Percentiles rank a stretch among this genome's conserved stretches.
Conservation (phyloP, 1,140 invertebrate species). For the Drosophila setifemur region DNA sequence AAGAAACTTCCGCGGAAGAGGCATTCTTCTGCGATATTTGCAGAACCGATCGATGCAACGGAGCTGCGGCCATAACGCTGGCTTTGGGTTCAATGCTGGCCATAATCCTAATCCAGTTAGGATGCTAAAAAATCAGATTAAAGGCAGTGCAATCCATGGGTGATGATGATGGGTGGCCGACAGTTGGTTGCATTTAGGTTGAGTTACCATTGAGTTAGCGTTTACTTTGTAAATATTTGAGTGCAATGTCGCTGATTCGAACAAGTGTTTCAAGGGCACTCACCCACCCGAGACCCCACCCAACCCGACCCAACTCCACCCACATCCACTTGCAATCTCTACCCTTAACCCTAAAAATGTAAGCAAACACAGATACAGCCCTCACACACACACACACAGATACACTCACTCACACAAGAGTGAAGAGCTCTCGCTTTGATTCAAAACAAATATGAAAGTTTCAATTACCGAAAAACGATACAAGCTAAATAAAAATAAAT, state of each 20-base stretch:
- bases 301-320: background rate
- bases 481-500: too few relatives aligned
- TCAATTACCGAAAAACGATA: slow-evolving; percentile 28
- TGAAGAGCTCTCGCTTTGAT: slow-evolving; percentile 36
- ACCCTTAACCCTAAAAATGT: slow-evolving; percentile 44
- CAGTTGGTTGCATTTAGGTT: slow-evolving; percentile 75
- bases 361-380: slow-evolving; percentile 41
- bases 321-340: background rate
- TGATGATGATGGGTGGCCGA: slow-evolving; percentile 15
- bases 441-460: slow-evolving; percentile 40
- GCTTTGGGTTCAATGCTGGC: slow-evolving; percentile 8
- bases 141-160: background rate
- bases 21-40: slow-evolving; percentile 75
- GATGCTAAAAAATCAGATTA: slow-evolving; percentile 36
- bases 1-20: slow-evolving; percentile 27
- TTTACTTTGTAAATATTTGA: slow-evolving; percentile 80
- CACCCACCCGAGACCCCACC: background rate
- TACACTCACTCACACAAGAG: slow-evolving; percentile 3
- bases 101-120: slow-evolving; percentile 12
- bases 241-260: slow-evolving; percentile 34
- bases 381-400: background rate
- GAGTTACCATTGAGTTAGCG: slow-evolving; percentile 60
- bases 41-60: slow-evolving; percentile 64
- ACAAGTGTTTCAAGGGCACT: slow-evolving; percentile 3
- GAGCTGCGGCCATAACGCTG: slow-evolving; percentile 54